Evolutionary conservation across 2,888 invertebrate genomes (phyloP), one percentile per base, ranked within the genome.

Genomic region (Lasioglossum pauxillum): DNA sequence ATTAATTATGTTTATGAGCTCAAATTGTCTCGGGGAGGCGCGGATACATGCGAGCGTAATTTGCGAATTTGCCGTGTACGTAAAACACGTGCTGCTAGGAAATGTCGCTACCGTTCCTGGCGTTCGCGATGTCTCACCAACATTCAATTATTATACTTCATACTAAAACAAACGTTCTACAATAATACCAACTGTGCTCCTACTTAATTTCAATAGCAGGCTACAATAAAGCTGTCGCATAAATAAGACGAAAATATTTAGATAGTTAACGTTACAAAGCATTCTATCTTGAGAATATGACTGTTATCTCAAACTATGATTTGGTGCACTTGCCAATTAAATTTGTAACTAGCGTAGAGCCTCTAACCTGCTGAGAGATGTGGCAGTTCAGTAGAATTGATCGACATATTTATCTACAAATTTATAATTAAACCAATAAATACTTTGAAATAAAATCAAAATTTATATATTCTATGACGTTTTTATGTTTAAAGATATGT

Each of bases 1-100:
- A 95, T 95, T 95, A 95, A 95, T 95, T 95, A 94, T 92, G 94
- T 95, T 95, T 95, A 95, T 93, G 95, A 94, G 94, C 92, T 88
- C 87, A 92, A 93, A 94, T 94, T 93, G 93, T 94, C 92, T 91
- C 90, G 90, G 91, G 87, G 90, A 83, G 83, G 80, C 82, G 87
- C 88, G 84, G 90, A 94, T 94, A 93, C 90, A 91, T 90, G 92
- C 91, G 91, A 93, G 92, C 92, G 92, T 90, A 88, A 91, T 92
- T 92, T 89, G 91, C 85, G 91, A 90, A 86, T 91, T 88, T 83
- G 89, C 64, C 82, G 86, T 35, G 86, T 85, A 86, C 82, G 86
- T 82, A 78, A 86, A 86, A 82, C 82, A 46, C 73, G 49, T 67
- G 86, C 86, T 76, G 38, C 53, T 75, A 86, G 75, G 71, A 78